Conservation (phyloP, 2,113 vertebrate species). For the Panthera uncia region DNA sequence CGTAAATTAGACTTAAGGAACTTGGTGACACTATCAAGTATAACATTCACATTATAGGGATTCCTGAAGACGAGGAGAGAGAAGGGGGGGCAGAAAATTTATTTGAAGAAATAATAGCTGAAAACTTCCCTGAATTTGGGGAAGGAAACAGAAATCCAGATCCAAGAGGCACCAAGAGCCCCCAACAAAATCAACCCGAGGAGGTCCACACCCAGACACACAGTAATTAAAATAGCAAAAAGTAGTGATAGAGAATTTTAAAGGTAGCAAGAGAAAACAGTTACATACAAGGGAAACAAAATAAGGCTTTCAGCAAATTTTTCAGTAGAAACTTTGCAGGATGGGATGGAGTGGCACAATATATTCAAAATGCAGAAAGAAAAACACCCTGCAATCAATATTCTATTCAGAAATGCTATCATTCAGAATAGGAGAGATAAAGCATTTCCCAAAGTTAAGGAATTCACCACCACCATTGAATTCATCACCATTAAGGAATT, state of each 20-base stretch:
- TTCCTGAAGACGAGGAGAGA: neutral
- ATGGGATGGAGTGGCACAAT: too few species aligned
- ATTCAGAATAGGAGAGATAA: too few species aligned
- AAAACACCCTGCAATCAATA: too few species aligned
- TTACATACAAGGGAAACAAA: too few species aligned
- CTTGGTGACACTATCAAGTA: neutral
- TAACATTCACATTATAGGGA: neutral
- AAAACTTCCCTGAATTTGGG: neutral
- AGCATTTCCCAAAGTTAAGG: too few species aligned
- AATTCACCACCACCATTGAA: too few species aligned
- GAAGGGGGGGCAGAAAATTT: neutral
- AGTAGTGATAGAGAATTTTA: neutral
- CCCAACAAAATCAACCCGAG: neutral
- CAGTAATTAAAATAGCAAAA: neutral
- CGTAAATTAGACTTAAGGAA: neutral
- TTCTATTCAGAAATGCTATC: too few species aligned
- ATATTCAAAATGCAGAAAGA: too few species aligned
- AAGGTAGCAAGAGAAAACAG: neutral
- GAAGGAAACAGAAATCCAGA: neutral
- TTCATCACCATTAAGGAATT: too few species aligned
- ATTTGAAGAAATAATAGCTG: neutral
- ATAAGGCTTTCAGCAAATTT: too few species aligned
- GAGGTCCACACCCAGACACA: neutral
- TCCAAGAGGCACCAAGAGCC: neutral
- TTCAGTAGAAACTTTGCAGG: too few species aligned